Evolutionary conservation across 2,797 vertebrate genomes (phyloP).

Genomic region (Coracias cyanogaster): DNA sequence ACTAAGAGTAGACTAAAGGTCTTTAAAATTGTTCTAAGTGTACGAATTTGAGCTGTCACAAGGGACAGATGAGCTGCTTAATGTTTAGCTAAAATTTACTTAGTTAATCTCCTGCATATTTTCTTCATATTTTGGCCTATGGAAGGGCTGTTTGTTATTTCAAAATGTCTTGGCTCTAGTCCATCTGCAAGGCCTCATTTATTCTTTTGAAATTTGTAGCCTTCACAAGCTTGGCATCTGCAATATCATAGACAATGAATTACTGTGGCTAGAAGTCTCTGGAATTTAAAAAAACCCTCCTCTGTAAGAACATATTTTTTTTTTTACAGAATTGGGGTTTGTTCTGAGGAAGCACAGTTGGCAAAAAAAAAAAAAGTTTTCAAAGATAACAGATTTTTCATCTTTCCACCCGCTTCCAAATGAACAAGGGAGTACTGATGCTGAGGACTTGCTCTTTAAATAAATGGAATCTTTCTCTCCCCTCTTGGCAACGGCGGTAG

Average conservation of each 20-base stretch:
- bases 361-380: neutral
- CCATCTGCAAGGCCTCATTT: slow-evolving; percentile 59
- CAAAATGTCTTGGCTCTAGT: slow-evolving; percentile 48
- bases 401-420: neutral
- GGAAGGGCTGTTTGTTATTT: slow-evolving; percentile 43
- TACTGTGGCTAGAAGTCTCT: slow-evolving; percentile 45
- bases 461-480: slow-evolving; percentile 68
- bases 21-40: neutral
- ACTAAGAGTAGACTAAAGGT: neutral
- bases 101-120: slow-evolving; percentile 6
- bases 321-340: slow-evolving; percentile 32
- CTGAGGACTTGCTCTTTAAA: slow-evolving; percentile 42
- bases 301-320: neutral
- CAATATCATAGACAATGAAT: slow-evolving; percentile 52
- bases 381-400: slow-evolving; percentile 37
- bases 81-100: slow-evolving; percentile 21
- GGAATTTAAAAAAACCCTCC: slow-evolving; percentile 13
- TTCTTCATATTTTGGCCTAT: slow-evolving; percentile 29
- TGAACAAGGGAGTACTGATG: slow-evolving; percentile 44
- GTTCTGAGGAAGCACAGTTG: slow-evolving; percentile 37
- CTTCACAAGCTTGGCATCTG: slow-evolving; percentile 52
- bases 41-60: neutral
- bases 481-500: slow-evolving; percentile 64
- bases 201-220: slow-evolving; percentile 62
- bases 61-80: slow-evolving; percentile 6